Conservation (phyloP, 2,113 vertebrate genomes). For the Heptranchias perlo region DNA sequence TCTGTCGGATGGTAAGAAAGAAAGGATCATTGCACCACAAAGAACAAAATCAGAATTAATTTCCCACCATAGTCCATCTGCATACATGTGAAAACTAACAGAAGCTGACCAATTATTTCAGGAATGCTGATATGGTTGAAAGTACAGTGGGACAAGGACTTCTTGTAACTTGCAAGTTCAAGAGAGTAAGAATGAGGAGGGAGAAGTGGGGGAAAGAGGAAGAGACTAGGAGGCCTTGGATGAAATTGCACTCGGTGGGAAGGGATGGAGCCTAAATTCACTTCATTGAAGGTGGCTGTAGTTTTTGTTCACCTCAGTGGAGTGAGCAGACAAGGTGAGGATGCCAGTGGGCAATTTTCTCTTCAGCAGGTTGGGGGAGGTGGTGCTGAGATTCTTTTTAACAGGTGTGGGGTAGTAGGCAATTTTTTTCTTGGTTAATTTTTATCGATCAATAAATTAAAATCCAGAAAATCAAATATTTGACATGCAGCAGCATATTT, state of each 20-base stretch:
- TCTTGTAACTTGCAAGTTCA: conserved; percentile 29
- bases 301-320: background rate
- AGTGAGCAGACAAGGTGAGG: no score
- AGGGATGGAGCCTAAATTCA: background rate
- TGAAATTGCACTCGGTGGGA: background rate
- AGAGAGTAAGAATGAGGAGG: no score
- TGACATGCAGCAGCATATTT: background rate
- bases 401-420: background rate
- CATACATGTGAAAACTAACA: background rate
- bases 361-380: background rate
- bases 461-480: background rate
- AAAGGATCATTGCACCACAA: background rate
- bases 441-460: background rate
- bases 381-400: background rate
- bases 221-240: no score
- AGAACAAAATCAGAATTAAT: background rate
- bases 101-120: accelerated
- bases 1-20: conserved; percentile 66
- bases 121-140: conserved; percentile 1
- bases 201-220: no score
- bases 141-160: conserved; percentile 39
- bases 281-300: background rate
- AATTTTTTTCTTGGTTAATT: background rate
- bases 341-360: background rate
- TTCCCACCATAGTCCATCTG: accelerated